Conservation (phyloP, 2,113 vertebrate species). For the Semnornis frantzii region DNA sequence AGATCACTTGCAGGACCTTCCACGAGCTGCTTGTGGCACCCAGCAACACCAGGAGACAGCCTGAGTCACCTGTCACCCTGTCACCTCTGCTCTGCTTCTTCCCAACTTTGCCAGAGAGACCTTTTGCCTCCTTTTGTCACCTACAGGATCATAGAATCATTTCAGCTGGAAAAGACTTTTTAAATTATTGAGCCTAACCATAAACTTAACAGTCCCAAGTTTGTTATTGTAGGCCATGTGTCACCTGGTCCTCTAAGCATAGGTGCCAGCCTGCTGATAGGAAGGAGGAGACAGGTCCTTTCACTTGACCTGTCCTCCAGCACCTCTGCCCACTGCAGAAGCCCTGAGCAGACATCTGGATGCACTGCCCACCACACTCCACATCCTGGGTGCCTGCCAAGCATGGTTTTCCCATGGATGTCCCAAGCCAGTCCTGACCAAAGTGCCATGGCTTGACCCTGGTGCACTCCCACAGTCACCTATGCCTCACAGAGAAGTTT, state of each 20-base stretch:
- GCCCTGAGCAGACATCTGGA: background rate
- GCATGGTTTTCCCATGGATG: background rate
- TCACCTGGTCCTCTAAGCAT: background rate
- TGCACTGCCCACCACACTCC: background rate
- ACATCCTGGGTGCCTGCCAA: background rate
- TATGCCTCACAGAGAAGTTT: rapidly evolving
- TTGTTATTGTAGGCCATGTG: background rate
- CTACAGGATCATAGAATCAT: background rate
- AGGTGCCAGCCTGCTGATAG: rapidly evolving
- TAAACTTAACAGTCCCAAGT: background rate
- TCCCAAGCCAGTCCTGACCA: background rate
- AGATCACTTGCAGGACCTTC: background rate
- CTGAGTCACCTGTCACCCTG: background rate
- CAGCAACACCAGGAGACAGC: background rate
- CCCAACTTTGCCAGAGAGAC: background rate
- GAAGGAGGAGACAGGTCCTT: background rate
- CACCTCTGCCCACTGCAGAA: background rate
- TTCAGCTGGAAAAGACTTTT: background rate
- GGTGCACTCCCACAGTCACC: rapidly evolving
- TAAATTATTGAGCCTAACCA: background rate
- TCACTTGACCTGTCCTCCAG: rapidly evolving
- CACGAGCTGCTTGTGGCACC: background rate
- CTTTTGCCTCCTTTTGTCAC: background rate
- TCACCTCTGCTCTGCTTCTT: background rate
- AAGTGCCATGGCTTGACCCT: background rate